A percentile compares a stretch with the other conserved stretches of the same genome.
Conservation (phyloP, 2,113 vertebrate genomes). For the Baryphthengus martii region DNA sequence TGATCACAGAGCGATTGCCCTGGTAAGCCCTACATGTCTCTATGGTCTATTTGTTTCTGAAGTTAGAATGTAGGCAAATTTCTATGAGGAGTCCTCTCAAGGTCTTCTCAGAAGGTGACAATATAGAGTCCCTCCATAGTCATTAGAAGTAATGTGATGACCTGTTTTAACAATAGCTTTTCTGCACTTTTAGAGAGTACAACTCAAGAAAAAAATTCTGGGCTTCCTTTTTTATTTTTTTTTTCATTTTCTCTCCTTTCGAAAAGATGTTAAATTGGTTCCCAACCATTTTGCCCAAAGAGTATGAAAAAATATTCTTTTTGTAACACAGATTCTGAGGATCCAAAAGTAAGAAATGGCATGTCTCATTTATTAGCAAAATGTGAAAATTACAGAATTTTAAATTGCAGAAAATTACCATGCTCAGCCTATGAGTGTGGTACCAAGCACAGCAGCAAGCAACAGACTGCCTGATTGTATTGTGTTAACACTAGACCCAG, state of each 20-base stretch:
- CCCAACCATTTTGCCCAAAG: neutral
- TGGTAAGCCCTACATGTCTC: neutral
- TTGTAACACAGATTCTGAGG: neutral
- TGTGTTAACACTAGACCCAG: neutral
- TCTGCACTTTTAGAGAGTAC: neutral
- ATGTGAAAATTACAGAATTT: neutral
- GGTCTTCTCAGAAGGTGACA: neutral
- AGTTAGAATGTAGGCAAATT: neutral
- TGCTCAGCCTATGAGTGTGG: fast-evolving
- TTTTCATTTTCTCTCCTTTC: neutral
- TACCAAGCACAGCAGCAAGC: neutral
- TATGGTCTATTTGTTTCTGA: neutral
- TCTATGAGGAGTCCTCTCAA: neutral
- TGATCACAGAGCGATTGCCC: neutral
- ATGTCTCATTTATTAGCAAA: neutral
- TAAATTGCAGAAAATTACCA: neutral
- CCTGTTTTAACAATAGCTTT: neutral
- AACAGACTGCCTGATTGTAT: neutral
- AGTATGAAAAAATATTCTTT: neutral
- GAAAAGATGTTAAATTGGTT: neutral
- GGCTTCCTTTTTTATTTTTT: neutral
- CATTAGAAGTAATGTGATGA: neutral
- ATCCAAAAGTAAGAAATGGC: neutral
- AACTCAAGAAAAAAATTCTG: neutral
- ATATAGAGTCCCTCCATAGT: neutral